Percentiles rank a stretch among this genome's conserved stretches.
These are phyloP conservation scores for Orchestes rusci DNA, from an alignment of 2,888 invertebrate genomes.

Conservation along the genomic window DNA sequence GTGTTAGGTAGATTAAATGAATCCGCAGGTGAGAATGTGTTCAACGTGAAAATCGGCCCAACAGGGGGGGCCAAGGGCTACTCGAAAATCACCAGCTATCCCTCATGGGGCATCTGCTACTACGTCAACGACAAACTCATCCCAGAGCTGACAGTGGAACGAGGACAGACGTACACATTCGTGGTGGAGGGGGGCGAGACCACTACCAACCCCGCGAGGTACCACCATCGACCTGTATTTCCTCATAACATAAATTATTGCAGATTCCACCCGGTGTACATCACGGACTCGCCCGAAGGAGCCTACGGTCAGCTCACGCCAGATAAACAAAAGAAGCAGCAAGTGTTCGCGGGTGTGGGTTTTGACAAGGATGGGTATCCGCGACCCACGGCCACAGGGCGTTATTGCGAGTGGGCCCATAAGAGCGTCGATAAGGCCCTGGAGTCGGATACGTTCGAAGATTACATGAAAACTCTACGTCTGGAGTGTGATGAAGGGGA, in stretches of 20 bases:
- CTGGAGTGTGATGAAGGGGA: conserved; percentile 71
- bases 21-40: conserved; percentile 51
- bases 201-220: conserved; percentile 66
- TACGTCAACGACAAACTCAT: conserved; percentile 86
- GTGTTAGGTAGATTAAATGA: no score
- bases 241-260: neutral
- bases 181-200: conserved; percentile 80
- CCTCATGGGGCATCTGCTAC: conserved; percentile 89
- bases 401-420: conserved; percentile 84
- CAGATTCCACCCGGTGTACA: conserved; percentile 82
- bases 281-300: conserved; percentile 78
- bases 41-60: conserved; percentile 75
- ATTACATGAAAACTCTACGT: conserved; percentile 67
- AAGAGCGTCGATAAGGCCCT: conserved; percentile 67
- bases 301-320: conserved; percentile 75
- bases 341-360: conserved; percentile 73
- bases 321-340: conserved; percentile 55
- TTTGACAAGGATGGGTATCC: conserved; percentile 71
- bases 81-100: conserved; percentile 69
- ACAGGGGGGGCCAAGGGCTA: conserved; percentile 77
- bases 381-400: conserved; percentile 65
- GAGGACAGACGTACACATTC: conserved; percentile 82
- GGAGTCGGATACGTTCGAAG: conserved; percentile 67
- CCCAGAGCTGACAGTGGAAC: conserved; percentile 81
- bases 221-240: conserved; percentile 7